Evolutionary conservation across 2,113 vertebrate genomes (phyloP).

Genomic region (Chaetura pelagica): DNA sequence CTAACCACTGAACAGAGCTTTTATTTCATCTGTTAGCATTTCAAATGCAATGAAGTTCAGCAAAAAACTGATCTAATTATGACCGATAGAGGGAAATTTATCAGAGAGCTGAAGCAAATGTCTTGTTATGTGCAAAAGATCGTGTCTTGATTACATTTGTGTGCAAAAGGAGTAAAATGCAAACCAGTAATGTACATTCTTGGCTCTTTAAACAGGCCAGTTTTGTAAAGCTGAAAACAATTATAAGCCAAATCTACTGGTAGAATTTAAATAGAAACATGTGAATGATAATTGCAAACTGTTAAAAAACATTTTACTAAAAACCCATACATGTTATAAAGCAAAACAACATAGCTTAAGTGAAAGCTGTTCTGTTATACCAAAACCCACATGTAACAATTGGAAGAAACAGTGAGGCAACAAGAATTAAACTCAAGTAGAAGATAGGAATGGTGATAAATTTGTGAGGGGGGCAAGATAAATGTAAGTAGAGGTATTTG

Average conservation of each 20-base stretch:
- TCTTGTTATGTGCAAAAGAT: not conserved
- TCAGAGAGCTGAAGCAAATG: slow-evolving; percentile 21
- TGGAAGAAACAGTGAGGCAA: not conserved
- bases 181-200: not conserved
- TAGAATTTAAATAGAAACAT: slow-evolving; percentile 58
- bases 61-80: not conserved
- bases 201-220: not conserved
- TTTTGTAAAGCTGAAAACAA: slow-evolving; percentile 57
- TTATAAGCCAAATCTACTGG: slow-evolving; percentile 48
- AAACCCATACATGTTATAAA: slow-evolving; percentile 12
- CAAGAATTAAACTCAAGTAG: slow-evolving; percentile 38
- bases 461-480: not conserved
- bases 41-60: not conserved
- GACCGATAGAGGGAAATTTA: not conserved
- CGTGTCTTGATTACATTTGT: not conserved
- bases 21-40: not conserved
- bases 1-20: not conserved
- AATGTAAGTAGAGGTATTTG: not conserved
- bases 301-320: slow-evolving; percentile 42
- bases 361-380: slow-evolving; percentile 17
- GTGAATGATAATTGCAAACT: slow-evolving; percentile 48
- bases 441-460: slow-evolving; percentile 14
- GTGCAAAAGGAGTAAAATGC: not conserved
- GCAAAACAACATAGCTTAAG: slow-evolving; percentile 21
- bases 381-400: not conserved